Evolutionary conservation across 2,888 invertebrate genomes (phyloP), one percentile per base, ranked within the genome.

Genomic region (Cheilosia scutellata): DNA sequence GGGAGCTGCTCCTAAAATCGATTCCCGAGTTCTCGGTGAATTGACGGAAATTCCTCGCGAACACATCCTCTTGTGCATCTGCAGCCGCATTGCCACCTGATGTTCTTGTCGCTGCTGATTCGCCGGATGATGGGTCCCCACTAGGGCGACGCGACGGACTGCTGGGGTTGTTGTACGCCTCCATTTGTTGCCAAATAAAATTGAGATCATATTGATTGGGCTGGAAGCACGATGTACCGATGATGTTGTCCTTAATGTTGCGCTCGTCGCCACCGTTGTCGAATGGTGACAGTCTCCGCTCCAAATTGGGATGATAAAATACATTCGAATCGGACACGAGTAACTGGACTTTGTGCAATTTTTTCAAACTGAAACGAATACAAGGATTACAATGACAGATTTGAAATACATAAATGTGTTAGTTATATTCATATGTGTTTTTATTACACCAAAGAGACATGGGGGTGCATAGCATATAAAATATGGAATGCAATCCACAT

Each of bases 1-100:
- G 97, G 68, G 98, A 93, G 92, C 98, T 99, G 79, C 98, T 99
- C 91, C 97, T 96, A 37, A 98, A 94, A 92, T 99, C 98, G 44
- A 99, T 94, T 11, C 95, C 96, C 86, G 94, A 95, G 63, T 93
- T 93, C 60, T 94, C 92, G 49, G 90, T 90, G 77, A 92, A 91
- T 88, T 92, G 91, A 60, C 89, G 90, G 88, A 90, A 91, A 89
- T 92, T 92, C 80, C 89, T 90, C 79, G 90, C 90, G 53, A 88
- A 83, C 40, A 90, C 89, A 89, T 92, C 90, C 75, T 89, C 87
- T 82, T 84, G 78, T 75, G 57, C 65, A 60, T 78, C 70, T 51
- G 63, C 42, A 16, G 20, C 40, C 11, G 27, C 49, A 51, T n/a
- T 58, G 42, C 37, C 60, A 49, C 66, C 57, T 75, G 79, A 27